Conservation (phyloP, 2,888 invertebrate genomes). For the Allophyes oxyacanthae region DNA sequence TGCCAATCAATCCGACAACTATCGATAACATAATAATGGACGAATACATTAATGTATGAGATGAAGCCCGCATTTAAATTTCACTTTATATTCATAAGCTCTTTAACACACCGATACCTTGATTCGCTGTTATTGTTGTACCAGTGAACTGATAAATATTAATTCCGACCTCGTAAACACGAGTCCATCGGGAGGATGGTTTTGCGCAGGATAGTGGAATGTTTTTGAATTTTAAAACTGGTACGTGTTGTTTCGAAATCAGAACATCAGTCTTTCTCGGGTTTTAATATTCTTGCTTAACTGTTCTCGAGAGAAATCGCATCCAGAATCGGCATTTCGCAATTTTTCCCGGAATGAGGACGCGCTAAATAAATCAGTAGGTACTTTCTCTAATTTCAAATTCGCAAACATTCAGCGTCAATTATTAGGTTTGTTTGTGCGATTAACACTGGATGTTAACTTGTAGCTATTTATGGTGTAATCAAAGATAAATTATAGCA, state of each 20-base stretch:
- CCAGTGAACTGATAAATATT: slow-evolving; percentile 81
- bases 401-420: slow-evolving; percentile 61
- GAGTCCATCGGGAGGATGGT: slow-evolving; percentile 61
- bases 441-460: slow-evolving; percentile 25
- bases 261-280: slow-evolving; percentile 58
- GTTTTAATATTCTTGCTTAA: slow-evolving; percentile 68
- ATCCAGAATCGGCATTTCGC: slow-evolving; percentile 73
- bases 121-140: slow-evolving; percentile 75
- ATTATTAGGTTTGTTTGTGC: slow-evolving; percentile 55
- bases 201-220: slow-evolving; percentile 69
- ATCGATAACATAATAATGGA: slow-evolving; percentile 60
- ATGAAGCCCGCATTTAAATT: slow-evolving; percentile 70
- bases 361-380: slow-evolving; percentile 73
- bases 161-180: slow-evolving; percentile 66
- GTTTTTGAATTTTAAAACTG: slow-evolving; percentile 66
- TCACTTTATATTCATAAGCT: slow-evolving; percentile 81
- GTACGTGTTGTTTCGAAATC: slow-evolving; percentile 69
- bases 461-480: slow-evolving; percentile 23
- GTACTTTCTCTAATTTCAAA: slow-evolving; percentile 75
- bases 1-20: slow-evolving; percentile 62
- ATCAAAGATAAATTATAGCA: slow-evolving; percentile 16
- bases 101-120: slow-evolving; percentile 73
- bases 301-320: slow-evolving; percentile 69
- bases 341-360: slow-evolving; percentile 70
- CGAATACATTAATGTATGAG: slow-evolving; percentile 74